These are phyloP conservation scores for Babylonia areolata DNA, from an alignment of 1,140 invertebrate species.

Conservation along the genomic window DNA sequence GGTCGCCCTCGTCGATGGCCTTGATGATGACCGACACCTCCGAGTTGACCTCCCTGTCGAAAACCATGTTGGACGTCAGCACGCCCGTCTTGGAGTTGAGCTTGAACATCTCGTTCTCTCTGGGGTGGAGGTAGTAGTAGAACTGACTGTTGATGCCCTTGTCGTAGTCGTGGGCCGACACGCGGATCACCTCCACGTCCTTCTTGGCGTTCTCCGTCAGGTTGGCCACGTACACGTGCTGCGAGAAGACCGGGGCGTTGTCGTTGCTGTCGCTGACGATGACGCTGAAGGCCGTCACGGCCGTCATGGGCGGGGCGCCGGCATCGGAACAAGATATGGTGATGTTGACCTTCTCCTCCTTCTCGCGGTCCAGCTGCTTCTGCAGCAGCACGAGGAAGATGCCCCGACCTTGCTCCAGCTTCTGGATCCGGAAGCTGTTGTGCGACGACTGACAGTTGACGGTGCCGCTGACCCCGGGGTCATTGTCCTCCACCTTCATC, in stretches of 20 bases:
- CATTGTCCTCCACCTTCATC: slow-evolving; percentile 50
- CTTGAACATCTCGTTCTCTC: slow-evolving; percentile 78
- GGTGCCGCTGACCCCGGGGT: slow-evolving; percentile 54
- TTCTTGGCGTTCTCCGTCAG: slow-evolving; percentile 46
- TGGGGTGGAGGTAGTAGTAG: slow-evolving; percentile 61
- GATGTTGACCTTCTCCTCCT: slow-evolving; percentile 46
- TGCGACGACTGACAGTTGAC: slow-evolving; percentile 49
- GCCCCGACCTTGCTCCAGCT: slow-evolving; percentile 45
- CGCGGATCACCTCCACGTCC: slow-evolving; percentile 53
- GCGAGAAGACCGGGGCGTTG: slow-evolving; percentile 56
- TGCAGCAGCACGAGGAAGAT: slow-evolving; percentile 55
- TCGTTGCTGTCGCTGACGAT: slow-evolving; percentile 63
- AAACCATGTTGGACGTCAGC: slow-evolving; percentile 85
- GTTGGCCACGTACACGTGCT: slow-evolving; percentile 52
- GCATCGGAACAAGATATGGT: slow-evolving; percentile 57
- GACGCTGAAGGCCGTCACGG: slow-evolving; percentile 49
- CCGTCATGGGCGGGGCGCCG: slow-evolving; percentile 52
- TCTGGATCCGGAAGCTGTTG: slow-evolving; percentile 49
- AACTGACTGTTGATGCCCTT: slow-evolving; percentile 81
- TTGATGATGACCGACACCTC: slow-evolving; percentile 87
- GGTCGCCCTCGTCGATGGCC: slow-evolving; percentile 87
- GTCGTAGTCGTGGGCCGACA: slow-evolving; percentile 57
- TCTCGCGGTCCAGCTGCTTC: slow-evolving; percentile 60
- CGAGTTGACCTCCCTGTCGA: slow-evolving; percentile 87
- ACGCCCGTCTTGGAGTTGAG: slow-evolving; percentile 86